These are phyloP conservation scores for Sus cebifrons DNA, from an alignment of 2,797 vertebrate genomes.

Conservation along the genomic window DNA sequence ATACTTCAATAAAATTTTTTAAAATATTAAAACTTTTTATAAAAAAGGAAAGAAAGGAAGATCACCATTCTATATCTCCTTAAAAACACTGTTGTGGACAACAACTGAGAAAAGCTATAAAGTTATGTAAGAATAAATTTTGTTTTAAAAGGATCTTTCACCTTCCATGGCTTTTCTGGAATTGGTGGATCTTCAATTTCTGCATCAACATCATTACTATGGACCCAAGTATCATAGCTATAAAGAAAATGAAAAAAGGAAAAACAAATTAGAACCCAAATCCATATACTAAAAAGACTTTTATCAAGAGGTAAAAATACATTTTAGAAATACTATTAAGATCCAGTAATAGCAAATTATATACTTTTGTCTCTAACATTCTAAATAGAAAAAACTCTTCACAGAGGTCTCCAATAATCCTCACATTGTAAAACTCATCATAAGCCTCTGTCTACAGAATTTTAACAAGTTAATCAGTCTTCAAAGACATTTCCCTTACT, in stretches of 20 bases:
- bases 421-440: neutral
- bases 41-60: neutral
- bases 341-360: accelerated
- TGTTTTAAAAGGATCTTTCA: slow-evolving; percentile 82
- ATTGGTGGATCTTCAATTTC: slow-evolving; percentile 97
- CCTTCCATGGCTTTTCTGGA: slow-evolving; percentile 97
- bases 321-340: neutral
- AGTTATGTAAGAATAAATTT: neutral
- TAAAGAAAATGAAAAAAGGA: slow-evolving; percentile 18
- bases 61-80: neutral
- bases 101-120: neutral
- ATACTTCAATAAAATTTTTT: no score
- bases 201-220: slow-evolving; percentile 94
- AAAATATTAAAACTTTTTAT: no score
- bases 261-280: slow-evolving; percentile 42
- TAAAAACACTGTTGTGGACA: neutral
- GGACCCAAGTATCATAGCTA: slow-evolving; percentile 98
- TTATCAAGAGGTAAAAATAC: neutral
- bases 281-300: neutral
- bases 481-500: neutral
- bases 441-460: neutral
- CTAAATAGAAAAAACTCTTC: neutral
- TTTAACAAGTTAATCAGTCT: neutral
- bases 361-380: neutral
- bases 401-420: neutral